phyloP scores from a whole-genome alignment of 2,888 invertebrate genomes.

The Azorinus chamasolen region DNA sequence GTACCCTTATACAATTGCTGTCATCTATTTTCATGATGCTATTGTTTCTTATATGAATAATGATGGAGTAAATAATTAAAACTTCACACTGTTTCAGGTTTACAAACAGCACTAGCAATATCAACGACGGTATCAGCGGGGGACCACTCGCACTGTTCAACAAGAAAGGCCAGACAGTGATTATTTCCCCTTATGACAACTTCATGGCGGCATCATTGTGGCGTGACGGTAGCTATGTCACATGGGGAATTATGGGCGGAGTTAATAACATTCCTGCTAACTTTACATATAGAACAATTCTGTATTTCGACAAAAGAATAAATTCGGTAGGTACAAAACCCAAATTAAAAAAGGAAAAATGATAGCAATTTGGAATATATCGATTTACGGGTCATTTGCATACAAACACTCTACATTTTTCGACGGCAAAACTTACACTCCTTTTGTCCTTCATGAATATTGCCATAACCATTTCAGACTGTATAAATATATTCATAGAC shows the following conservation, averaged over 20 bases:
- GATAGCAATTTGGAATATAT: too few relatives aligned
- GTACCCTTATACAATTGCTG: background rate
- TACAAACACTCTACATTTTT: too few relatives aligned
- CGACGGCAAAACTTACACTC: too few relatives aligned
- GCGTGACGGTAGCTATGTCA: conserved; percentile 67
- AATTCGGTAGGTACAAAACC: conserved; percentile 46
- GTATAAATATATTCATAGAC: too few relatives aligned
- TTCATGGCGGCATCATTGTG: conserved; percentile 73
- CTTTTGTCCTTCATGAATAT: too few relatives aligned
- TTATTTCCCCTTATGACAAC: conserved; percentile 72
- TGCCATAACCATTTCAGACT: too few relatives aligned
- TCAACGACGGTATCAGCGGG: conserved; percentile 70
- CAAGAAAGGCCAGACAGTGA: conserved; percentile 61
- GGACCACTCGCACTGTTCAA: conserved; percentile 75
- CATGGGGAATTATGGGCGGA: conserved; percentile 79
- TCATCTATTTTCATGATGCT: too few relatives aligned
- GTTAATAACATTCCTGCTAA: conserved; percentile 59
- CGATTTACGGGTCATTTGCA: too few relatives aligned
- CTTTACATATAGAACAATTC: conserved; percentile 40
- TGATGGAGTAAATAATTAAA: too few relatives aligned
- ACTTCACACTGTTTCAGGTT: conserved; percentile 26
- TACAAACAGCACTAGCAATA: conserved; percentile 5
- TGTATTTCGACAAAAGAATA: conserved; percentile 44
- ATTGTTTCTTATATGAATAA: too few relatives aligned
- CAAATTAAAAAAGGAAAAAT: too few relatives aligned